A percentile compares a stretch with the other conserved stretches of the same genome.
Evolutionary conservation across 2,888 invertebrate species (phyloP).

Genomic region (Troilus luridus): DNA sequence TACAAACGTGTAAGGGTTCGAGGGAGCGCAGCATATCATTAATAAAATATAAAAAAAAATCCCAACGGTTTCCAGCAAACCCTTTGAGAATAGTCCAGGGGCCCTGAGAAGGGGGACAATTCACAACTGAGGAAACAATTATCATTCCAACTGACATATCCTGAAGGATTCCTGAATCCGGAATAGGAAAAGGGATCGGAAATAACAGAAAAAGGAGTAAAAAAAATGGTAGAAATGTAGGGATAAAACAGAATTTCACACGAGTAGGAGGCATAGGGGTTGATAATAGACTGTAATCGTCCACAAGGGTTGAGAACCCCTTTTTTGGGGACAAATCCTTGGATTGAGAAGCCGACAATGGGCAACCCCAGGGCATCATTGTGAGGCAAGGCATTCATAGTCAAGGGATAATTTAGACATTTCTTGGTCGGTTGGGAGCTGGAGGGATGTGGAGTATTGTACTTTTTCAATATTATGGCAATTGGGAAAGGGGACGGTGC

Average conservation of each 20-base stretch:
- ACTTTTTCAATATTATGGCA: constrained; percentile 9
- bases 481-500: background rate
- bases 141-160: constrained; percentile 33
- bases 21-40: background rate
- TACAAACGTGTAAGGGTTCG: background rate
- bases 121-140: constrained; percentile 2
- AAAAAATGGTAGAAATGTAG: background rate
- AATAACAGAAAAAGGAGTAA: constrained; percentile 1
- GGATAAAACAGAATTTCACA: constrained; percentile 42
- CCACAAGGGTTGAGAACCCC: background rate
- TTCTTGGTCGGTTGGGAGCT: constrained; percentile 6
- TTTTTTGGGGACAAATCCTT: background rate
- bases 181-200: constrained; percentile 11
- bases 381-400: background rate
- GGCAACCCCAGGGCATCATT: background rate
- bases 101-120: background rate
- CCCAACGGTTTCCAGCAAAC: background rate
- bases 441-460: background rate
- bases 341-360: background rate
- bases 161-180: constrained; percentile 26
- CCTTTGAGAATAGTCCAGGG: background rate
- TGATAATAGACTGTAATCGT: background rate
- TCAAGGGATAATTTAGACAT: background rate
- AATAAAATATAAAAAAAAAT: background rate
- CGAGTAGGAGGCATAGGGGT: constrained; percentile 25